Evolutionary conservation across 2,888 invertebrate genomes (phyloP).

Genomic region (Hirtodrosophila confusa): DNA sequence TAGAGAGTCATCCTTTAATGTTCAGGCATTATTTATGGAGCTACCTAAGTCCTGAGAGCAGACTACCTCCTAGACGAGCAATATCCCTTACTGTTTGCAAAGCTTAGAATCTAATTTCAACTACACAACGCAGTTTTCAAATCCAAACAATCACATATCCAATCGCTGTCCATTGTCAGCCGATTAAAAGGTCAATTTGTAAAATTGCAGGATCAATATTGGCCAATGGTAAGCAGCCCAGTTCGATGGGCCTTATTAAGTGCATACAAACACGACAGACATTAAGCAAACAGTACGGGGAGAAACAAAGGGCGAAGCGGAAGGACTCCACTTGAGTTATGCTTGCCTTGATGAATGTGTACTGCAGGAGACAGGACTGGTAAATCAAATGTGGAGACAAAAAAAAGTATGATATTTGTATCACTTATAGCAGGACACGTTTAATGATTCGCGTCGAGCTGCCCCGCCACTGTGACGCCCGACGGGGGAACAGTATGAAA

Average conservation of each 20-base stretch:
- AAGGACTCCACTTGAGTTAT: background rate
- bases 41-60: no score
- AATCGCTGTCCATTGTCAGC: background rate
- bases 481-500: background rate
- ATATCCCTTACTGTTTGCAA: no score
- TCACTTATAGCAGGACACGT: constrained; percentile 23
- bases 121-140: background rate
- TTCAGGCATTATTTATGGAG: no score
- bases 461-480: constrained; percentile 26
- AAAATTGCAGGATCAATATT: constrained; percentile 29
- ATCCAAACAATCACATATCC: no score
- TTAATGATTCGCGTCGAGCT: constrained; percentile 49
- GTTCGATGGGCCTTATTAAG: constrained; percentile 13
- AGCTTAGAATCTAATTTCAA: background rate
- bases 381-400: constrained; percentile 22
- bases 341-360: constrained; percentile 36
- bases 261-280: background rate
- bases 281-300: constrained; percentile 1
- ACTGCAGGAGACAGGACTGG: constrained; percentile 2
- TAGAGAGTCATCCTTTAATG: no score
- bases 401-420: constrained; percentile 32
- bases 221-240: background rate
- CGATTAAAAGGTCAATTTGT: constrained; percentile 13
- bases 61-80: no score
- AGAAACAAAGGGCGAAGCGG: no score